phyloP scores from a whole-genome alignment of 2,797 vertebrate species.

The Alauda arvensis region DNA sequence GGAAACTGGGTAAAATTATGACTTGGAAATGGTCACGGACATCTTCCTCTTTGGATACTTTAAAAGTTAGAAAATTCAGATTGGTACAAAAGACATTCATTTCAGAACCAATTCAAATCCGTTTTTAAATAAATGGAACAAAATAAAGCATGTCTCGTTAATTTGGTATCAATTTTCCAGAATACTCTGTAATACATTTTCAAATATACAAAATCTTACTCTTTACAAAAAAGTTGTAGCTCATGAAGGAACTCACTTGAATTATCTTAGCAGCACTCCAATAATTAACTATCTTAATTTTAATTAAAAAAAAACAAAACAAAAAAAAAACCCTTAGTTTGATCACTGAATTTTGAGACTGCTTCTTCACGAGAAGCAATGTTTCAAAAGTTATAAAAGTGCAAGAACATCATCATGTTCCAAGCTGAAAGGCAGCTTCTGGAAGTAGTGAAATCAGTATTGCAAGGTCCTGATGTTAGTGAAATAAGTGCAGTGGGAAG shows the following conservation, averaged over 20 bases:
- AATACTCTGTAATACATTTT: conserved; percentile 44
- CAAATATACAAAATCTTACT: conserved; percentile 53
- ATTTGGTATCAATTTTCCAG: conserved; percentile 47
- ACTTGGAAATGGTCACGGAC: conserved; percentile 41
- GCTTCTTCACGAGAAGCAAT: conserved; percentile 40
- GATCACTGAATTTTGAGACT: conserved; percentile 36
- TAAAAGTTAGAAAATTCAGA: conserved; percentile 48
- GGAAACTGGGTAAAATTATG: conserved; percentile 15
- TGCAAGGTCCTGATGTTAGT: conserved; percentile 1
- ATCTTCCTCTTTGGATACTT: conserved; percentile 44
- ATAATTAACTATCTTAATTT: conserved; percentile 16
- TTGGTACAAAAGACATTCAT: conserved; percentile 51
- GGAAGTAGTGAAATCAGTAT: background rate
- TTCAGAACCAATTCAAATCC: conserved; percentile 30
- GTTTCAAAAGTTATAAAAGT: conserved; percentile 43
- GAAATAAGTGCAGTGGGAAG: background rate
- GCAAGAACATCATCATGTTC: conserved; percentile 26
- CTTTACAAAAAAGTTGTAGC: conserved; percentile 41
- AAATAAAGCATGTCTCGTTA: conserved; percentile 36
- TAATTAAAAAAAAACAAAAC: background rate
- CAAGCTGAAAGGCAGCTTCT: conserved; percentile 41
- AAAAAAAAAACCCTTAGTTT: background rate
- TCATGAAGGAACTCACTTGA: conserved; percentile 32
- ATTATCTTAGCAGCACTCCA: conserved; percentile 33
- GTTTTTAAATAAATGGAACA: conserved; percentile 40